Percentiles rank a stretch among this genome's conserved stretches.
These are phyloP conservation scores for Periophthalmus magnuspinnatus DNA, from an alignment of 2,797 vertebrate species.

Conservation along the genomic window DNA sequence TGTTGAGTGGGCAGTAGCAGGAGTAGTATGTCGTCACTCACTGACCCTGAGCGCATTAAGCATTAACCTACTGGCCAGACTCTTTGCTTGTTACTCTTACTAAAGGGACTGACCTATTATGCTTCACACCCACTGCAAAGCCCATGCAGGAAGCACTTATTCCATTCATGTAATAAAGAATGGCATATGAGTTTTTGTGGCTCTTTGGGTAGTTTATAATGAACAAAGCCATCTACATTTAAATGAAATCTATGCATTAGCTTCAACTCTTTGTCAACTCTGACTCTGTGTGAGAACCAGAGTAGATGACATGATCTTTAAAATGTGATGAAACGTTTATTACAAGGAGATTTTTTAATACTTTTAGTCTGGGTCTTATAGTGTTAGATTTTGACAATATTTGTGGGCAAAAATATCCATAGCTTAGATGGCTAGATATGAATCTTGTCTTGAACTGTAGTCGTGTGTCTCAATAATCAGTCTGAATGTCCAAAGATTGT, in stretches of 20 bases:
- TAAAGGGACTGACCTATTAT: slow-evolving; percentile 1
- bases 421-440: too few relatives aligned
- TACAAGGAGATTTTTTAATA: too few relatives aligned
- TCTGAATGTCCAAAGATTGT: too few relatives aligned
- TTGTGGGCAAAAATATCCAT: too few relatives aligned
- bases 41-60: slow-evolving; percentile 11
- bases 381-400: too few relatives aligned
- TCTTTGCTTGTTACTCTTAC: slow-evolving; percentile 6
- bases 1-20: slow-evolving; percentile 22
- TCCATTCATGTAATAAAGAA: slow-evolving; percentile 25
- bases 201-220: slow-evolving; percentile 16
- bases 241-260: neutral
- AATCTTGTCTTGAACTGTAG: too few relatives aligned
- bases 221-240: neutral
- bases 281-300: too few relatives aligned
- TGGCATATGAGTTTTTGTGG: slow-evolving; percentile 15
- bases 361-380: too few relatives aligned
- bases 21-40: neutral
- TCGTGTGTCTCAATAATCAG: too few relatives aligned
- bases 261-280: neutral
- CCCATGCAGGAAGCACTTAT: neutral
- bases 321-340: too few relatives aligned
- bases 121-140: neutral
- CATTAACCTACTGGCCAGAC: neutral
- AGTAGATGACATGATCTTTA: too few relatives aligned